Evolutionary conservation across 2,113 vertebrate species (phyloP).

Genomic region (Pedetes capensis): DNA sequence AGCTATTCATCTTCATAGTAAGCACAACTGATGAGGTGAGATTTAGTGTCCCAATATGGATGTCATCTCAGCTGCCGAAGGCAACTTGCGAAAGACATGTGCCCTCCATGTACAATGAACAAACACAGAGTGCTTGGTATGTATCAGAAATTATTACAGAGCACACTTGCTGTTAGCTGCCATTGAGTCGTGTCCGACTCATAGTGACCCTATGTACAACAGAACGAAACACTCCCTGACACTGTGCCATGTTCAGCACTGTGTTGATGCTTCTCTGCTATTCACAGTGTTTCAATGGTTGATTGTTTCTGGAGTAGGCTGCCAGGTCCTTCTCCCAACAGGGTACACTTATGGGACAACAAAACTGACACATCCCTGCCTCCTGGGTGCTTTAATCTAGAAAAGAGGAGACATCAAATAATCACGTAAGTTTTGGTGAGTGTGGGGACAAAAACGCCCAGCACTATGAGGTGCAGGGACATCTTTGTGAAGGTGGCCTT

Average conservation of each 20-base stretch:
- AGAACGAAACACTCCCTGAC: too few species aligned
- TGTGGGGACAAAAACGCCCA: background rate
- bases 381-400: background rate
- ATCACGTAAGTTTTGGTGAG: background rate
- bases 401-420: background rate
- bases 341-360: too few species aligned
- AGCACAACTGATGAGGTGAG: conserved; percentile 25
- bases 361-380: background rate
- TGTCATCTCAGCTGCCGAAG: background rate
- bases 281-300: too few species aligned
- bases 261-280: too few species aligned
- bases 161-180: too few species aligned
- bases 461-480: background rate
- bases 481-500: background rate
- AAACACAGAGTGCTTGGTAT: background rate
- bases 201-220: too few species aligned
- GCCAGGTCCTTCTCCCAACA: too few species aligned
- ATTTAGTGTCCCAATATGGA: background rate
- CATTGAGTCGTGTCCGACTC: too few species aligned
- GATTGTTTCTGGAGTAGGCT: too few species aligned
- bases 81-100: background rate
- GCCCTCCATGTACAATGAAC: background rate
- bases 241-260: too few species aligned
- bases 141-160: background rate
- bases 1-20: conserved; percentile 57